phyloP scores from a whole-genome alignment of 92 coral and sea anemone species.

The Zoanthus gigantus region DNA sequence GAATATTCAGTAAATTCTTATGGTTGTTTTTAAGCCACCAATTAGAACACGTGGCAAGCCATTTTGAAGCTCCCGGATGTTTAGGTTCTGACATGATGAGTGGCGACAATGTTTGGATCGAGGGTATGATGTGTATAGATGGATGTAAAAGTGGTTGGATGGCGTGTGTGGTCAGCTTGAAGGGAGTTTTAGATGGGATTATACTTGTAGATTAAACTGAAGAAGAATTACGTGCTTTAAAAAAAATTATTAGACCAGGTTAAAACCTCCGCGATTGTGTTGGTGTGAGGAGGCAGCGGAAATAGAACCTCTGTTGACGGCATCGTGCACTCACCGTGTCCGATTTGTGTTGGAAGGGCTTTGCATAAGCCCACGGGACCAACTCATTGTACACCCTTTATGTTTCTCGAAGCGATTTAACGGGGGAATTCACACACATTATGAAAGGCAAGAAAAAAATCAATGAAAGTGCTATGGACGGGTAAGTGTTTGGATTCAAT shows the following conservation, averaged over 20 bases:
- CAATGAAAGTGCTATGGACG: conserved; percentile 36
- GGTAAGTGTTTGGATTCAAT: conserved; percentile 23
- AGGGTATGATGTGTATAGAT: conserved; percentile 37
- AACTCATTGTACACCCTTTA: conserved; percentile 29
- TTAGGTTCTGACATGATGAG: conserved; percentile 13
- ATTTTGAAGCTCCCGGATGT: conserved; percentile 84
- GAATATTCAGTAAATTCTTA: conserved; percentile 51
- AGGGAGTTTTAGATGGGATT: conserved; percentile 26
- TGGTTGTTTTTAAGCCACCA: conserved; percentile 66
- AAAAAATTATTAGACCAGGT: not conserved
- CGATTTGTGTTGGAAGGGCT: conserved; percentile 32
- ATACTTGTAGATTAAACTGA: conserved; percentile 5
- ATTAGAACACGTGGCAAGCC: conserved; percentile 91
- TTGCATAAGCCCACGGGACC: conserved; percentile 56
- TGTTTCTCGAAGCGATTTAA: conserved; percentile 28
- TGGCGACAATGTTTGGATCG: conserved; percentile 41
- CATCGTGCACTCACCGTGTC: conserved; percentile 42
- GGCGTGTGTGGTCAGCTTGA: conserved; percentile 42
- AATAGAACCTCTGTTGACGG: conserved; percentile 37
- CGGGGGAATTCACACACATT: conserved; percentile 17
- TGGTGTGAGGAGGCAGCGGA: conserved; percentile 45
- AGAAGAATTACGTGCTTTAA: conserved; percentile 25
- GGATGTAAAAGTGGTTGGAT: conserved; percentile 32
- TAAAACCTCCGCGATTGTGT: conserved; percentile 36
- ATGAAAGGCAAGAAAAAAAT: conserved; percentile 44